A percentile compares a stretch with the other conserved stretches of the same genome.
Evolutionary conservation across 2,113 vertebrate genomes (phyloP).

Genomic region (Girardinichthys multiradiatus): DNA sequence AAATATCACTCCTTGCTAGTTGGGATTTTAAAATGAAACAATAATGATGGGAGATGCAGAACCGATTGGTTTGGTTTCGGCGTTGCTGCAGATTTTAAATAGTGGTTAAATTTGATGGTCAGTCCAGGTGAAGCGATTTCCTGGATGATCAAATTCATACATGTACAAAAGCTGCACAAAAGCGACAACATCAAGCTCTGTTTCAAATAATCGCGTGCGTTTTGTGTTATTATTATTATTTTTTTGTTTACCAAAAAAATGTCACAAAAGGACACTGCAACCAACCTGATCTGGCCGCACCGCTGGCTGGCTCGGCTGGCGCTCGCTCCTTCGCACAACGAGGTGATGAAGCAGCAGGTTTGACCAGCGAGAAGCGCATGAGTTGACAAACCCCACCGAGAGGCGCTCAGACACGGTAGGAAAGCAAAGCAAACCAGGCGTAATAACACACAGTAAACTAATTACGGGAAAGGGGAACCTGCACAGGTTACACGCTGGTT

Average conservation of each 20-base stretch:
- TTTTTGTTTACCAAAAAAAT: constrained; percentile 23
- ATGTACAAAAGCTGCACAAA: too few species aligned
- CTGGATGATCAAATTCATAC: constrained; percentile 14
- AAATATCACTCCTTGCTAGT: constrained; percentile 46
- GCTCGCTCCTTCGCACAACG: constrained; percentile 55
- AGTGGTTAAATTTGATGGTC: constrained; percentile 52
- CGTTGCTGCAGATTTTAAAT: constrained; percentile 63
- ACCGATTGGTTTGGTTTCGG: constrained; percentile 21
- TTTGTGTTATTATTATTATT: too few species aligned
- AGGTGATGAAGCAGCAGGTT: constrained; percentile 81
- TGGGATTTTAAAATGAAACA: constrained; percentile 27
- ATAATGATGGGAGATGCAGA: background rate
- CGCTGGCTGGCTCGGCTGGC: constrained; percentile 63
- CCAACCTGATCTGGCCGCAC: constrained; percentile 71
- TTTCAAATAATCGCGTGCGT: background rate
- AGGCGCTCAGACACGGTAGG: constrained; percentile 22
- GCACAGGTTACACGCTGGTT: constrained; percentile 33
- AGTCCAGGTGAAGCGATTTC: constrained; percentile 65
- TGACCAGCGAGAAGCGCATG: constrained; percentile 68
- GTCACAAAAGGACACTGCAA: constrained; percentile 43
- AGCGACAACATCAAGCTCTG: background rate
- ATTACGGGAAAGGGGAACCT: constrained; percentile 22
- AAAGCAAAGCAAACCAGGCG: background rate
- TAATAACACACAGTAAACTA: background rate
- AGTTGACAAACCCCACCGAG: constrained; percentile 62